These are phyloP conservation scores for Rhinolophus sinicus DNA, from an alignment of 2,113 vertebrate species.

Conservation along the genomic window DNA sequence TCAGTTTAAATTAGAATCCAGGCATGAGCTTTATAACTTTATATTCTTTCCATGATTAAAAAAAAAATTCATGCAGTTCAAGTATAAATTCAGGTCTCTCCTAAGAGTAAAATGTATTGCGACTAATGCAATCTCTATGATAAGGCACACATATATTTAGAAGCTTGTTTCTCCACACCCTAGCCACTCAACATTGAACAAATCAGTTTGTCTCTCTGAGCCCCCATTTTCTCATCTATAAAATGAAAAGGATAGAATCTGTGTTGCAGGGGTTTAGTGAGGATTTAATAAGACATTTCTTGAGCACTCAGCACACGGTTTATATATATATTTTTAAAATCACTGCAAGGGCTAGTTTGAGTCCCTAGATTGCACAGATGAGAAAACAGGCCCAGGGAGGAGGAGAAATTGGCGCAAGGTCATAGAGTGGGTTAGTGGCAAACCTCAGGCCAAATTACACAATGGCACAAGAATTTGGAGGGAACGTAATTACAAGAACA, in stretches of 20 bases:
- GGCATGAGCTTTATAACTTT: background rate
- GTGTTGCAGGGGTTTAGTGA: background rate
- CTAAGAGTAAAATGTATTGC: background rate
- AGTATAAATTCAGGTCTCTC: background rate
- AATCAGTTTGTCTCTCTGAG: background rate
- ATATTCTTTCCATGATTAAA: background rate
- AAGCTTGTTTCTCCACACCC: background rate
- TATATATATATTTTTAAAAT: background rate
- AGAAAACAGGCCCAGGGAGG: background rate
- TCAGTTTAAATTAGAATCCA: background rate
- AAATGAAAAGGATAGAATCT: background rate
- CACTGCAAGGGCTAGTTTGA: background rate
- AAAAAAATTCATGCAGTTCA: background rate
- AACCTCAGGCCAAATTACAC: slow-evolving; percentile 53
- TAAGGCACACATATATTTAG: background rate
- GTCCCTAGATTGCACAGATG: background rate
- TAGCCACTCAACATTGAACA: background rate
- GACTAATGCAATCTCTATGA: background rate
- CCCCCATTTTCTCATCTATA: background rate
- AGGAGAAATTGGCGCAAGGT: background rate
- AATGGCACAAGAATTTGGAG: slow-evolving; percentile 29
- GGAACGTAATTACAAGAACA: slow-evolving; percentile 40
- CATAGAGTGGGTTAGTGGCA: slow-evolving; percentile 9
- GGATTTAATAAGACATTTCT: background rate
- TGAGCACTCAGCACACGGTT: background rate